Conservation (phyloP, 2,888 invertebrate species). For the Morpho helenor region DNA sequence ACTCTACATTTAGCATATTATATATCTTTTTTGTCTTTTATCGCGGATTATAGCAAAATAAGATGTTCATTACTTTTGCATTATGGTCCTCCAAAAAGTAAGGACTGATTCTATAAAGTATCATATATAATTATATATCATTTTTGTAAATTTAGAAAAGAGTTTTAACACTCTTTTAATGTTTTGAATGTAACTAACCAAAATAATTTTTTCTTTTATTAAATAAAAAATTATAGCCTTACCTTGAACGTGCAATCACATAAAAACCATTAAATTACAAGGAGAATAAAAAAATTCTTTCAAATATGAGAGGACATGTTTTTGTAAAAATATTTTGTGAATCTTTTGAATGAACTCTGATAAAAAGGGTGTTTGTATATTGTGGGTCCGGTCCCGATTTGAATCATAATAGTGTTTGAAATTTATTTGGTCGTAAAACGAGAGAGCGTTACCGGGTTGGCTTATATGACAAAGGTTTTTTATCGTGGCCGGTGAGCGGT, state of each 20-base stretch:
- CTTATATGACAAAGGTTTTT: constrained; percentile 72
- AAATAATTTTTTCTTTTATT: no score
- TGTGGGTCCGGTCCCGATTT: constrained; percentile 67
- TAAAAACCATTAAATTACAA: constrained; percentile 30
- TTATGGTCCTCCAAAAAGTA: no score
- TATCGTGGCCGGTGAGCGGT: constrained; percentile 63
- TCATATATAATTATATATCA: no score
- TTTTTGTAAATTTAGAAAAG: no score
- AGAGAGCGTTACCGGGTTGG: constrained; percentile 63
- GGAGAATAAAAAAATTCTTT: constrained; percentile 31
- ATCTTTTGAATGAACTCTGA: constrained; percentile 48
- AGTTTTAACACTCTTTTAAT: no score
- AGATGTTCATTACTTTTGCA: no score
- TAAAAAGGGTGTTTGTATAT: constrained; percentile 67
- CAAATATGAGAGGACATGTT: constrained; percentile 41
- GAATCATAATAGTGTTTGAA: constrained; percentile 77
- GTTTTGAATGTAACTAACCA: no score
- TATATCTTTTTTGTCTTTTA: no score
- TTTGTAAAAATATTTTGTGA: constrained; percentile 61
- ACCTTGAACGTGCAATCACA: constrained; percentile 54
- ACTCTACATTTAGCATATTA: no score
- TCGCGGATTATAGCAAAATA: no score
- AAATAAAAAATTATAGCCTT: no score
- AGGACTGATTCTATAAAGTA: no score
- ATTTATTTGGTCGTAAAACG: constrained; percentile 76